phyloP scores from a whole-genome alignment of 2,888 invertebrate genomes.

The Drosophila gaucha region DNA sequence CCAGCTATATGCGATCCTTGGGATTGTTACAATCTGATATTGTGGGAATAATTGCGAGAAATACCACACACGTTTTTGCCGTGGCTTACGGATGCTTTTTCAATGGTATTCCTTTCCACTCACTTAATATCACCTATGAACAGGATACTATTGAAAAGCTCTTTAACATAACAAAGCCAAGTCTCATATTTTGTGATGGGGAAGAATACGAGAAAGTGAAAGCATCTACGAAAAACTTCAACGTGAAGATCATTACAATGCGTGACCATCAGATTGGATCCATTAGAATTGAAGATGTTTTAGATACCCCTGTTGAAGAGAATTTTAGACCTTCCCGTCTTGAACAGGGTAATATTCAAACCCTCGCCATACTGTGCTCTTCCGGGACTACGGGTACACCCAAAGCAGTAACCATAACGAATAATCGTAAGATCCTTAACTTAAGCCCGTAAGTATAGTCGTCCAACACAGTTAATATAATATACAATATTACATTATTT shows the following conservation, averaged over 20 bases:
- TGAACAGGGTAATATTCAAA: constrained; percentile 69
- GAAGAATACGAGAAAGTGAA: constrained; percentile 55
- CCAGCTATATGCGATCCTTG: constrained; percentile 53
- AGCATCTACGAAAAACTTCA: constrained; percentile 22
- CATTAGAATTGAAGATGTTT: constrained; percentile 36
- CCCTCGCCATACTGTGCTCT: constrained; percentile 78
- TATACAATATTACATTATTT: no score
- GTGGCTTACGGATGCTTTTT: constrained; percentile 72
- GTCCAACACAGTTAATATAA: constrained; percentile 74
- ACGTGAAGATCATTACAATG: constrained; percentile 55
- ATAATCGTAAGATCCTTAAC: constrained; percentile 48
- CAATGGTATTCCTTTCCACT: constrained; percentile 68
- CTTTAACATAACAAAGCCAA: constrained; percentile 63
- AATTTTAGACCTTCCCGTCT: constrained; percentile 58
- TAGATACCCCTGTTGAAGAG: constrained; percentile 25
- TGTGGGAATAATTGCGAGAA: constrained; percentile 70
- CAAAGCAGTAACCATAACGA: constrained; percentile 71
- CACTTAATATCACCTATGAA: constrained; percentile 57
- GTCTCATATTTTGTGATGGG: constrained; percentile 61
- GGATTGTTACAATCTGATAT: constrained; percentile 66
- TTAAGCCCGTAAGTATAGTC: constrained; percentile 27
- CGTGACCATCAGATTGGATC: constrained; percentile 40
- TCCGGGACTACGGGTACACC: constrained; percentile 82
- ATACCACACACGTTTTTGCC: constrained; percentile 65
- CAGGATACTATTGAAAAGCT: constrained; percentile 48